Evolutionary conservation across 2,797 vertebrate species (phyloP), one percentile per base, ranked within the genome.

Genomic region (Sandelia bainsii): DNA sequence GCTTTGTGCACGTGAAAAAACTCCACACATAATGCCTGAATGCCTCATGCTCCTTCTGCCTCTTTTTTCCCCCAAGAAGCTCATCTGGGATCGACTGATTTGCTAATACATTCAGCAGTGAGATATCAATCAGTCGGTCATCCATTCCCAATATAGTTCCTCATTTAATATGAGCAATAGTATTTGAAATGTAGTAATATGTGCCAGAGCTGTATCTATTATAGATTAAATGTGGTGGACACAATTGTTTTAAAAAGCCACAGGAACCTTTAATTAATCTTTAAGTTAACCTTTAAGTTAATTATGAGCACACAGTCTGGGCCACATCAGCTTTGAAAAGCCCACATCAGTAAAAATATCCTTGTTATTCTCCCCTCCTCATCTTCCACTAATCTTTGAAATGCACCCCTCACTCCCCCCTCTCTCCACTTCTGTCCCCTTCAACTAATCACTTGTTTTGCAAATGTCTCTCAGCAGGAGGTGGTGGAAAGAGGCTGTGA

Each of bases 381-480:
- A 40, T 51, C 66, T 76, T 49, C 22, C 53, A 53, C 22, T 84
- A 77, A 81, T 73, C 72, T 74, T 59, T 60, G 25, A 83, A 90
- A 72, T 46, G 27, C 19, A 63, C 66, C 62, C 58, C 45, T 46
- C 5, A 27, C 51, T 57, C 23, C 59, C 27, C 50, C 66, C 60
- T 44, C 6, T 52, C 52, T 56, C 63, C 37, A 56, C 51, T 37
- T 63, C 56, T 72, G 67, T 80, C 68, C 62, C 46, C 58, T 68
- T 69, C 62, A 54, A 12, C 70, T 83, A 80, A 86, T 77, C 79
- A 77, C 78, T 93, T 91, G 88, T 92, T 92, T 91, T 91, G 84
- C 81, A 89, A 87, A 89, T 84, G 86, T 84, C 63, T 77, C 90
- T 40, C 90, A 22, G 76, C 57, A 44, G 81, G 86, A 80, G 79